These are phyloP conservation scores for Herminia tarsipennalis DNA, from an alignment of 2,888 invertebrate genomes.

Conservation along the genomic window DNA sequence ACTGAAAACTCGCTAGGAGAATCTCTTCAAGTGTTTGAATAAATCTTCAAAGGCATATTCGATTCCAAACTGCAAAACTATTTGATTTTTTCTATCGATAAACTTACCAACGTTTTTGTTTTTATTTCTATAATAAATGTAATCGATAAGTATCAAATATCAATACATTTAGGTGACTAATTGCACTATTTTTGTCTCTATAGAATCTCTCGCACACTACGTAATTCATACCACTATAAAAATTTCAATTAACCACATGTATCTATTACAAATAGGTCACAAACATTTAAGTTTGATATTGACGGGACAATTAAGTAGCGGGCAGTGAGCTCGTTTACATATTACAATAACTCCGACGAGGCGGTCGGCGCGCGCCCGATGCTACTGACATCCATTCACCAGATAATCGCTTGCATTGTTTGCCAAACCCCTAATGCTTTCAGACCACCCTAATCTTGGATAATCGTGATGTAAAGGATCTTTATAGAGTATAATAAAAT, in stretches of 20 bases:
- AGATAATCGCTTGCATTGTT: conserved; percentile 77
- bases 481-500: conserved; percentile 67
- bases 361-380: conserved; percentile 41
- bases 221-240: neutral
- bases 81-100: no score
- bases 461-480: conserved; percentile 64
- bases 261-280: conserved; percentile 22
- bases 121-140: no score
- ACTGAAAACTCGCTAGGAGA: no score
- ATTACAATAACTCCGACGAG: conserved; percentile 64
- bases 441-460: conserved; percentile 69
- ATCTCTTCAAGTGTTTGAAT: no score
- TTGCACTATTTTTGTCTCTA: no score
- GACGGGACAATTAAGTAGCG: conserved; percentile 61
- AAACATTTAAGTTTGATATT: conserved; percentile 55
- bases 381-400: conserved; percentile 72
- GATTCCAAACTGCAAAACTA: no score
- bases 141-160: no score
- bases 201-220: neutral
- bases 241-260: conserved; percentile 8
- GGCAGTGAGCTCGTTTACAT: conserved; percentile 66
- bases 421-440: conserved; percentile 71
- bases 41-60: no score
- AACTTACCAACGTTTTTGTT: no score
- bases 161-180: no score